phyloP scores from a whole-genome alignment of 2,888 invertebrate species.

The Acronicta aceris region DNA sequence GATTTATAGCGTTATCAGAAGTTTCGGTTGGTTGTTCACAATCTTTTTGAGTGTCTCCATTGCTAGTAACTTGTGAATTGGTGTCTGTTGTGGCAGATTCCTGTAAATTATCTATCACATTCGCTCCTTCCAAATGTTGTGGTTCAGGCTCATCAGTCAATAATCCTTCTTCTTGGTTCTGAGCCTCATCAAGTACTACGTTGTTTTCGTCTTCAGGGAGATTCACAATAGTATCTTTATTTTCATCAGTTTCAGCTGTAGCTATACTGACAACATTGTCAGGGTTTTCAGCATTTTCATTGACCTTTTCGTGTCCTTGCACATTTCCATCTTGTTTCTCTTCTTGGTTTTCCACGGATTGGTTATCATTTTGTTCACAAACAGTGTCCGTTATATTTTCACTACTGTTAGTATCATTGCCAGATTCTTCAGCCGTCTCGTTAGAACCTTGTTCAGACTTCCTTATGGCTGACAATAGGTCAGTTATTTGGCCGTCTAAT shows the following conservation, averaged over 20 bases:
- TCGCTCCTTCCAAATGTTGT: conserved; percentile 3
- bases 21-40: background rate
- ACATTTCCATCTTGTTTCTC: conserved; percentile 2
- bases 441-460: conserved; percentile 50
- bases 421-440: conserved; percentile 20
- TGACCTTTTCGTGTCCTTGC: conserved; percentile 6
- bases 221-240: conserved; percentile 14
- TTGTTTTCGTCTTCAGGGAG: too few relatives aligned
- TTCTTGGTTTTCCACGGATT: conserved; percentile 3
- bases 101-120: background rate
- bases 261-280: conserved; percentile 9
- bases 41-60: background rate
- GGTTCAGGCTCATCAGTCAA: background rate
- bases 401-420: conserved; percentile 15
- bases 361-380: conserved; percentile 9
- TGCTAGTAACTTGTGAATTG: conserved; percentile 3
- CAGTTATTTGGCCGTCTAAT: conserved; percentile 72
- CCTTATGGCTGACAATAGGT: conserved; percentile 70
- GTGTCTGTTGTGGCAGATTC: conserved; percentile 5
- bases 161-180: conserved; percentile 2
- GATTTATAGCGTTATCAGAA: background rate
- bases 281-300: conserved; percentile 7
- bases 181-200: background rate
- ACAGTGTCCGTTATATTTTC: conserved; percentile 7
- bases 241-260: conserved; percentile 8